Percentiles rank a stretch among this genome's conserved stretches.
Conservation (phyloP, 2,797 vertebrate genomes). For the Lindbergichthys nudifrons region DNA sequence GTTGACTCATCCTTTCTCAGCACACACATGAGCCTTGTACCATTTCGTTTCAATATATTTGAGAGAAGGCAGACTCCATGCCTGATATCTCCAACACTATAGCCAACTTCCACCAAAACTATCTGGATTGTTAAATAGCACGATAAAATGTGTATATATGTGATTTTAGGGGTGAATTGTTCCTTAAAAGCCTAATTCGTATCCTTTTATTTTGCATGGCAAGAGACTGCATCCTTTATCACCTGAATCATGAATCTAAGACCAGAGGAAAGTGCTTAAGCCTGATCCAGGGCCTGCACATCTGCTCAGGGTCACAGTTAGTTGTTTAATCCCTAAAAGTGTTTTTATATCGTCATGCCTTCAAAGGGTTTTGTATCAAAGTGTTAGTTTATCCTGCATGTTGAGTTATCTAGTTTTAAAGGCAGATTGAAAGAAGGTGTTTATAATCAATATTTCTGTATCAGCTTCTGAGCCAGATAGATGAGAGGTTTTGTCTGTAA, state of each 20-base stretch:
- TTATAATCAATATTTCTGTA: constrained; percentile 1
- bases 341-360: constrained; percentile 17
- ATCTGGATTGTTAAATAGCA: no score
- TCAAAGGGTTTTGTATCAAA: constrained; percentile 6
- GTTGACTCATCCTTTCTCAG: constrained; percentile 8
- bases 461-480: constrained; percentile 24
- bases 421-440: constrained; percentile 11
- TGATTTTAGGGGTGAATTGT: no score
- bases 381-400: constrained; percentile 22
- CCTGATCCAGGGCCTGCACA: not conserved
- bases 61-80: no score
- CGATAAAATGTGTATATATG: no score
- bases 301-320: constrained; percentile 8
- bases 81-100: no score
- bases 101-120: no score
- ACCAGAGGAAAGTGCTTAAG: not conserved
- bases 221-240: not conserved
- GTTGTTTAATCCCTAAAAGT: constrained; percentile 11
- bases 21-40: no score
- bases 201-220: constrained; percentile 1
- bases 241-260: not conserved
- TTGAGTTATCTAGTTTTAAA: not conserved
- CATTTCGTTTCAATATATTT: no score
- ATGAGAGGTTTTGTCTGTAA: constrained; percentile 24
- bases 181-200: not conserved